Base-by-base conservation (phyloP, 2,797 vertebrate genomes). In the Staurois parvus region DNA sequence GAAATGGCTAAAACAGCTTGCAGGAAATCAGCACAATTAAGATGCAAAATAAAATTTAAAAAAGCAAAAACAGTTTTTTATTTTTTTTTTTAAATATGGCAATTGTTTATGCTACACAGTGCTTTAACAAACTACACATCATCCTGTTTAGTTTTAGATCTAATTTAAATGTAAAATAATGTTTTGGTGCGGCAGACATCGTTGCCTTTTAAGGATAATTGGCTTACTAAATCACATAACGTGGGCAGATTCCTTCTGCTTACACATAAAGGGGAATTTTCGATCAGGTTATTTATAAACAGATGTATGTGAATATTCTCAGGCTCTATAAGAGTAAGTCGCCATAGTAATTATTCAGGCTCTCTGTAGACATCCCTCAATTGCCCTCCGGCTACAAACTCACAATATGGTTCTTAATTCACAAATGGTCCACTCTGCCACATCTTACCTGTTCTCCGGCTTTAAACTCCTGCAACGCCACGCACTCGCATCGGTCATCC, bases 401-500 rank as follows among this genome's bases (percentile, higher is more conserved):
- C 72, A 48, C 30, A 72, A 42, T 85, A n/a, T 70, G 73, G 68
- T 79, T 79, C 62, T 48, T 32, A 76, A 40, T 85, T 74, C 81
- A 69, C 24, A 40, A 82, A 76, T 76, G 48, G 48, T 52, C 48
- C 17, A 19, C 59, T 64, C n/a, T 24, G 59, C 21, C 59, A 13
- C 59, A 64, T 29, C 90, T 34, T 89, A 99, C 98, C 97, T 99
- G 98, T 85, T 99, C 97, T 0, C 96, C 96, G 81, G 95, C 91
- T 90, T 95, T 96, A 90, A 98, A 99, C 89, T 99, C 98, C 83
- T 95, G 95, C 86, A 99, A 93, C 0, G 98, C 97, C 32, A 99
- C 98, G 68, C 98, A 99, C 88, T 99, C 98, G 45, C 98, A 99
- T 21, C 97, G 95, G 92, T 99, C 98, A 32, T 99, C 98, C 90